These are phyloP conservation scores for Galaxea fascicularis DNA, from an alignment of 92 coral and sea anemone genomes.

Conservation along the genomic window DNA sequence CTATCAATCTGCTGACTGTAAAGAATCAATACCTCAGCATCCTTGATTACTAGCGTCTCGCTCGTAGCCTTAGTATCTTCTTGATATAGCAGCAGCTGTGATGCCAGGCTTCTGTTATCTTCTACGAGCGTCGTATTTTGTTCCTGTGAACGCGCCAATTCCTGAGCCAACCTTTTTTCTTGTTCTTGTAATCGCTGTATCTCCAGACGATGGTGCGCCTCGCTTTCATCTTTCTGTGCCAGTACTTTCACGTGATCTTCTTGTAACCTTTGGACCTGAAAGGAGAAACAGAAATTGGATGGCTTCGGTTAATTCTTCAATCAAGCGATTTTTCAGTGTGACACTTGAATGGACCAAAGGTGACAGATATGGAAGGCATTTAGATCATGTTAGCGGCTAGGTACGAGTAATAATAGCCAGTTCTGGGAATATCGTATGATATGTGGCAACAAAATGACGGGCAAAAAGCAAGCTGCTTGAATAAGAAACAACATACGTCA, in stretches of 20 bases:
- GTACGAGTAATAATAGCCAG: not conserved
- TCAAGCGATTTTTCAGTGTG: not conserved
- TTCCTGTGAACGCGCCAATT: slow-evolving; percentile 76
- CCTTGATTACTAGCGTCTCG: slow-evolving; percentile 93
- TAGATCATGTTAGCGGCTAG: not conserved
- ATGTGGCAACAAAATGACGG: not conserved
- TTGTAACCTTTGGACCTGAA: slow-evolving; percentile 88
- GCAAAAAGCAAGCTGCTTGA: not conserved
- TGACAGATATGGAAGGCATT: not conserved
- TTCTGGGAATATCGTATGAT: not conserved
- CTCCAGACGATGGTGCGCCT: slow-evolving; percentile 83
- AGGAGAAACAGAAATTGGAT: not conserved
- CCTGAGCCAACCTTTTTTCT: slow-evolving; percentile 70
- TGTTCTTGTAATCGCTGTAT: slow-evolving; percentile 71
- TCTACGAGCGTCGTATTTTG: slow-evolving; percentile 64
- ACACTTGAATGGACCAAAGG: too few species aligned
- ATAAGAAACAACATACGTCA: not conserved
- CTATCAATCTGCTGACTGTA: not conserved
- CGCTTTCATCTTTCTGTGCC: slow-evolving; percentile 87
- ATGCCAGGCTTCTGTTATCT: slow-evolving; percentile 79
- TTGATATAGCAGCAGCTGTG: slow-evolving; percentile 75
- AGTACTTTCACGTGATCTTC: slow-evolving; percentile 89
- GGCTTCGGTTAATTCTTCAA: not conserved
- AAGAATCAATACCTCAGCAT: slow-evolving; percentile 82
- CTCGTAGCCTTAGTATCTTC: slow-evolving; percentile 83